Base-by-base conservation (phyloP, 2,888 invertebrate species). In the Esperia sulphurella region DNA sequence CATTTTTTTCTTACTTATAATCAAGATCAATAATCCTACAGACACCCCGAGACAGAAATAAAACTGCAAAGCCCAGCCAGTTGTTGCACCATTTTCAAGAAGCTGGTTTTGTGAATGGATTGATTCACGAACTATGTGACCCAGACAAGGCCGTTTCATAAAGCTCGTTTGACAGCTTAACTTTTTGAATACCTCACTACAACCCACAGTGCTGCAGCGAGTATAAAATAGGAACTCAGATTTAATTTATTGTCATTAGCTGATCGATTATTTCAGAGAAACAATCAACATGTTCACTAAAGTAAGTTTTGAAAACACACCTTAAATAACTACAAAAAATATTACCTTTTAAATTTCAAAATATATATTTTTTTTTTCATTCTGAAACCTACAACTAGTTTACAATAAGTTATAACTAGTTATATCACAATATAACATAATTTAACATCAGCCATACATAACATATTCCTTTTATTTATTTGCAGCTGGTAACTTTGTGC, bases 231-330 rank as follows among this genome's bases (percentile, higher is more conserved):
- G 28, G 38, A 38, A 8, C 12, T 3, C 37, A 12, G n/a, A 5
- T 12, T 12, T 12, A 14, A n/a, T 45, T 53, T 58, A 50, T 47
- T 54, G 59, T 58, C 58, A 55, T 50, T 60, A 46, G 49, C 48
- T 48, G 44, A 61, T 54, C 54, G 54, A 59, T 59, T 58, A 54
- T 54, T 49, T 55, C 43, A 62, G 52, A 54, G 58, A 50, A 51
- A 57, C 46, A 55, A 54, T 14, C 43, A 65, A 59, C 53, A 76
- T 74, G 75, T 69, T 69, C 59, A 65, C 68, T 21, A 71, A 76
- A 69, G 75, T 75, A 57, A 71, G 74, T 67, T 10, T 6, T 21
- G 21, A 21, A 21, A 21, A 5, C 21, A 21, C 5, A 21, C 21
- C 21, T 21, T 21, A 21, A 21, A n/a, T n/a, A 21, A 21, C 21